phyloP scores from a whole-genome alignment of 2,797 vertebrate genomes.

The Erpetoichthys calabaricus region DNA sequence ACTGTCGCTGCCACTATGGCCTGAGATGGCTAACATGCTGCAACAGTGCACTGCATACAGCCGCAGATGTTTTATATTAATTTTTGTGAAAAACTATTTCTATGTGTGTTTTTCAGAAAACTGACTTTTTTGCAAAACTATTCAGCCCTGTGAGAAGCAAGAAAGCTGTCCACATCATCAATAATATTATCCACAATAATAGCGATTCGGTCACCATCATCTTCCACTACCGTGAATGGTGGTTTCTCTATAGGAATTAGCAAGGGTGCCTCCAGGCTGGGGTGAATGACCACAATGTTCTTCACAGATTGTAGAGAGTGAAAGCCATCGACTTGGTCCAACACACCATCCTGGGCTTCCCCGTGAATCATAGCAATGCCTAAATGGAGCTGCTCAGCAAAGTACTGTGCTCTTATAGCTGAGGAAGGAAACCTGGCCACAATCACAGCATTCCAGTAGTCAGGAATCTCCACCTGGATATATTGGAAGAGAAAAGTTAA shows the following conservation, averaged over 20 bases:
- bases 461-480: constrained; percentile 96
- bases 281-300: constrained; percentile 77
- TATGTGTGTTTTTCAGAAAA: no score
- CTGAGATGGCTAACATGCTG: no score
- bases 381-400: constrained; percentile 78
- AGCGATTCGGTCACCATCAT: constrained; percentile 90
- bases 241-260: constrained; percentile 96
- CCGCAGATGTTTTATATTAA: no score
- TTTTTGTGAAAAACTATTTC: no score
- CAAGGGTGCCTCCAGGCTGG: constrained; percentile 87
- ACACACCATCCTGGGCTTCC: constrained; percentile 91
- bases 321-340: constrained; percentile 85
- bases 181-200: constrained; percentile 98
- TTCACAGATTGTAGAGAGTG: constrained; percentile 87
- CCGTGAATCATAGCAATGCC: constrained; percentile 92
- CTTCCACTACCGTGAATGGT: constrained; percentile 92
- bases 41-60: no score
- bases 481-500: constrained; percentile 96
- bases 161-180: constrained; percentile 86
- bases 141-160: constrained; percentile 86
- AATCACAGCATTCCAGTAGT: constrained; percentile 96
- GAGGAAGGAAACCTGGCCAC: constrained; percentile 95
- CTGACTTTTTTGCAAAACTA: no score
- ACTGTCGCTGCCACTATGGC: no score
- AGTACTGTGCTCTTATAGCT: constrained; percentile 94